A percentile compares a stretch with the other conserved stretches of the same genome.
phyloP scores from a whole-genome alignment of 1,140 invertebrate species.

The Aphidius gifuensis region DNA sequence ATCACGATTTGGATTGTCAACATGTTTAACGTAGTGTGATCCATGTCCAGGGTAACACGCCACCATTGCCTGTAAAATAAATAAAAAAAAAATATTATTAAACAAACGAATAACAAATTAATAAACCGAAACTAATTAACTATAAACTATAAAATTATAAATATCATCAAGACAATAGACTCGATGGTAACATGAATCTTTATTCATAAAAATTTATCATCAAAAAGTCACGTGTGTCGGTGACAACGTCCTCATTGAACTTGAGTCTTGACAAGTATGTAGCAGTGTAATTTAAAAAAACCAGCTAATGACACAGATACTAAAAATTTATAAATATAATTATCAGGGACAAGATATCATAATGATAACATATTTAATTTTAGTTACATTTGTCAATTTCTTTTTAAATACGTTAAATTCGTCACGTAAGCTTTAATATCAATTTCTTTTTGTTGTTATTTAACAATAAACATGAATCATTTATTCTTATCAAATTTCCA shows the following conservation, averaged over 20 bases:
- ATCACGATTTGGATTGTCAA: constrained; percentile 96
- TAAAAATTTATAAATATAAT: not conserved
- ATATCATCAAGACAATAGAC: not conserved
- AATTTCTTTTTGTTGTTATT: no score
- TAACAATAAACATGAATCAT: no score
- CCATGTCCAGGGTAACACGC: constrained; percentile 93
- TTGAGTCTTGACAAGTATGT: not conserved
- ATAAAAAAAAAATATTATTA: constrained; percentile 16
- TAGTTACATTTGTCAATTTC: no score
- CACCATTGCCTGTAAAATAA: constrained; percentile 82
- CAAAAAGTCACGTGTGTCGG: no score
- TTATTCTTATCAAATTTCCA: no score
- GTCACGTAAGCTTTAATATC: no score
- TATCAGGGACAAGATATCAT: no score
- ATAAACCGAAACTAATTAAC: no score
- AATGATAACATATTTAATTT: no score
- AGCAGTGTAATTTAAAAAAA: not conserved
- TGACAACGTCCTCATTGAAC: not conserved
- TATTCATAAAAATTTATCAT: no score
- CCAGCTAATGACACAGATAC: not conserved
- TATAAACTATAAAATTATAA: no score
- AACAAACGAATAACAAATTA: not conserved
- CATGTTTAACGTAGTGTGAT: constrained; percentile 92
- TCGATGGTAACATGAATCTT: not conserved
- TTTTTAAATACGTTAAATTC: no score